Conservation (phyloP, 2,888 invertebrate genomes). For the Herminia tarsipennalis region DNA sequence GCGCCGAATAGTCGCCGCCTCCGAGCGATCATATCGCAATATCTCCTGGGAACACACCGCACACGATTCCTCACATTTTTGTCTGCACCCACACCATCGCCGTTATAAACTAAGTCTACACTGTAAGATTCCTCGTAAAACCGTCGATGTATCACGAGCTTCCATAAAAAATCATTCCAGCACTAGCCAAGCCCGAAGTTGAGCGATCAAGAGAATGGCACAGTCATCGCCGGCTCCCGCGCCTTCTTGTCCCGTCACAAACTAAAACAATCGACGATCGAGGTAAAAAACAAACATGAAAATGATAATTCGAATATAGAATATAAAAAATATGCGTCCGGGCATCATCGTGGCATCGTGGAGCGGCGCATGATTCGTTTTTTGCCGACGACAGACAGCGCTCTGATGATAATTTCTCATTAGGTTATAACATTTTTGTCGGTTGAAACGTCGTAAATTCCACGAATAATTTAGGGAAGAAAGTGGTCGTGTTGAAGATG, state of each 20-base stretch:
- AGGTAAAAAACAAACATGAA: slow-evolving; percentile 68
- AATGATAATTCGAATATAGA: slow-evolving; percentile 73
- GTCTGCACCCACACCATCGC: slow-evolving; percentile 54
- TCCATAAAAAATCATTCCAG: slow-evolving; percentile 48
- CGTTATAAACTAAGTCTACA: slow-evolving; percentile 49
- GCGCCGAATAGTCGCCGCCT: slow-evolving; percentile 73
- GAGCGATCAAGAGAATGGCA: slow-evolving; percentile 62
- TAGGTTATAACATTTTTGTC: slow-evolving; percentile 84
- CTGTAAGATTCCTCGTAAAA: slow-evolving; percentile 37
- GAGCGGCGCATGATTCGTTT: slow-evolving; percentile 70
- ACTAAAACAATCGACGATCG: slow-evolving; percentile 77
- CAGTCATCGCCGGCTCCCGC: slow-evolving; percentile 77
- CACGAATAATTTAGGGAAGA: slow-evolving; percentile 84
- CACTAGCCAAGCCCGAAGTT: slow-evolving; percentile 37
- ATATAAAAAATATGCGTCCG: slow-evolving; percentile 72
- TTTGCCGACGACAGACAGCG: slow-evolving; percentile 70
- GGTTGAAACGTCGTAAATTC: slow-evolving; percentile 83
- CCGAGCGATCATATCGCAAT: slow-evolving; percentile 75
- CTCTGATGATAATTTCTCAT: slow-evolving; percentile 84
- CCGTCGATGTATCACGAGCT: slow-evolving; percentile 58
- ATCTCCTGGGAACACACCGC: slow-evolving; percentile 69
- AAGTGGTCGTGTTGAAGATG: slow-evolving; percentile 80
- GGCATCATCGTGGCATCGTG: slow-evolving; percentile 55
- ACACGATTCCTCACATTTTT: slow-evolving; percentile 50
- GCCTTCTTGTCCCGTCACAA: slow-evolving; percentile 61